These are phyloP conservation scores for Struthidea cinerea DNA, from an alignment of 2,113 vertebrate species.

Conservation along the genomic window DNA sequence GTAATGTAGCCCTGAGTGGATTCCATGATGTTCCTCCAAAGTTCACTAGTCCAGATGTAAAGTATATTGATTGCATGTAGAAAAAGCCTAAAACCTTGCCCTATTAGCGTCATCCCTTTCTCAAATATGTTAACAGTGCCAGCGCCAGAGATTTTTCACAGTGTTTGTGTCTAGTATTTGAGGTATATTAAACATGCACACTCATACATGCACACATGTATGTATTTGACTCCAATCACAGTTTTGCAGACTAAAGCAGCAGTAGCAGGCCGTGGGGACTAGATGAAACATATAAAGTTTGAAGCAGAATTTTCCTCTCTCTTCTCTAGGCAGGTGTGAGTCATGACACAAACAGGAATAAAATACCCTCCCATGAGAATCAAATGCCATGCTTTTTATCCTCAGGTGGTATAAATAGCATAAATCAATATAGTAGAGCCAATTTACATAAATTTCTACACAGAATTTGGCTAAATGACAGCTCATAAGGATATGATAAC, in stretches of 20 bases:
- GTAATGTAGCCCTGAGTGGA: background rate
- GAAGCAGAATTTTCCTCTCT: background rate
- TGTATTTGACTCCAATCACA: background rate
- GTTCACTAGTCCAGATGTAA: background rate
- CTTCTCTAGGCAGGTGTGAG: background rate
- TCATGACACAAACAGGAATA: background rate
- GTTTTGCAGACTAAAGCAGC: background rate
- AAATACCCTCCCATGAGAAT: background rate
- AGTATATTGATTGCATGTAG: background rate
- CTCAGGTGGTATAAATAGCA: background rate
- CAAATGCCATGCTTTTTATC: background rate
- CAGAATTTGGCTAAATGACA: background rate
- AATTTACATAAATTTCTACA: slow-evolving; percentile 23
- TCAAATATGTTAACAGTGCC: background rate
- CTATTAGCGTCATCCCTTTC: background rate
- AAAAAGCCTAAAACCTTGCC: background rate
- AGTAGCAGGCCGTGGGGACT: background rate
- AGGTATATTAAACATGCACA: background rate
- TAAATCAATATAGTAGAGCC: background rate
- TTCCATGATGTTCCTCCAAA: background rate
- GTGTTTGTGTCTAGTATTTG: background rate
- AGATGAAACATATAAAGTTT: background rate
- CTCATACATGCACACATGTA: background rate
- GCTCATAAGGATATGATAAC: slow-evolving; percentile 25
- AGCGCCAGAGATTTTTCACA: background rate